These are phyloP conservation scores for Galbula dea DNA, from an alignment of 2,113 vertebrate genomes.

Conservation along the genomic window DNA sequence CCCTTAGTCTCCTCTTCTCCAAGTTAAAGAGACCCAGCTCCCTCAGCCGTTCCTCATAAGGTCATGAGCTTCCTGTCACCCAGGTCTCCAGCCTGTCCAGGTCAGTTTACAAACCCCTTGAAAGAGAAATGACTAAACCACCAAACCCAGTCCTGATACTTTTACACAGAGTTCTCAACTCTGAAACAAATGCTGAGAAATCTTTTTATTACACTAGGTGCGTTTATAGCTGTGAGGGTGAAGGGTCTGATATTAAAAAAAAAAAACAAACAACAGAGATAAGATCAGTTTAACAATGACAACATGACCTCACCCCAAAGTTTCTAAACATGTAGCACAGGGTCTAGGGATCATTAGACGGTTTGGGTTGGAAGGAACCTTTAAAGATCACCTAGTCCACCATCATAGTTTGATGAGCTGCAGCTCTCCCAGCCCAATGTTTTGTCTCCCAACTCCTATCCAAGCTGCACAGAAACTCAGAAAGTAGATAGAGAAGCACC, in stretches of 20 bases:
- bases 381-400: too few species aligned
- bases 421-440: not conserved
- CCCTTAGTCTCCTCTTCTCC: too few species aligned
- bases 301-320: accelerated
- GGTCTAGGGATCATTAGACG: not conserved
- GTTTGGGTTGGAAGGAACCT: too few species aligned
- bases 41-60: too few species aligned
- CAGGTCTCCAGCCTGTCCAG: too few species aligned
- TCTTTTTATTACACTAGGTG: not conserved
- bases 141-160: not conserved
- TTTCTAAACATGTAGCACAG: not conserved
- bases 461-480: not conserved
- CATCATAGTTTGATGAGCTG: not conserved
- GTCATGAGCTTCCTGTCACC: too few species aligned
- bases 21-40: too few species aligned
- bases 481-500: accelerated
- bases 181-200: not conserved
- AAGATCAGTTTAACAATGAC: not conserved
- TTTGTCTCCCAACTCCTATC: not conserved
- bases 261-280: not conserved
- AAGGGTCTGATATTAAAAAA: not conserved
- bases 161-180: not conserved
- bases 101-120: not conserved
- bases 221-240: not conserved
- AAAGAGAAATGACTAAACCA: not conserved